Evolutionary conservation across 2,888 invertebrate genomes (phyloP), one percentile per base, ranked within the genome.

Genomic region (Galeopsomyia nigrocyanea): DNA sequence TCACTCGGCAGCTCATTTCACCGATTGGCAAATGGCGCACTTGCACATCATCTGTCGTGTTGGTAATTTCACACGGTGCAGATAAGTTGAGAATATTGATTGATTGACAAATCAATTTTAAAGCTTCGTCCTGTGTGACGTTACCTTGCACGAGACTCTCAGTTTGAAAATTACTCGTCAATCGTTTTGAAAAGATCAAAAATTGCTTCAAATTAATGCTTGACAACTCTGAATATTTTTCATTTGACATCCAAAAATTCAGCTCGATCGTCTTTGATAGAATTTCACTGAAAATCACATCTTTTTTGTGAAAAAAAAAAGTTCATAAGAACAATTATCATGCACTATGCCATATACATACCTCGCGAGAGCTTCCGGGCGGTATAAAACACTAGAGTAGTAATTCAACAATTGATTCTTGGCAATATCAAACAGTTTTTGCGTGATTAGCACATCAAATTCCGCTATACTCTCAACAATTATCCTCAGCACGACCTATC

Each of bases 71-170:
- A n/a, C n/a, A n/a, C n/a, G n/a, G n/a, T n/a, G n/a, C n/a, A n/a
- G n/a, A n/a, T n/a, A n/a, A n/a, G n/a, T n/a, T n/a, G 14, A 95
- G 86, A 19, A 88, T 89, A 0, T 87, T 81, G 0, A 90, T 81
- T 21, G 92, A 89, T 0, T 88, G 88, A 64, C 90, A 88, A 14
- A 91, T 88, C 67, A 92, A 90, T 61, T 87, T 85, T 26, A 91
- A 85, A 0, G 92, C 93, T 9, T 90, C 87, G 61, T 90, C 87
- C 87, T 90, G 88, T 1, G 88, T 88, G 19, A 95, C 86, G 85
- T 97, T 97, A n/a, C 96, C 96, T 86, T 95, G 95, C 66, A 95
- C 90, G 56, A 96, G 87, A 5, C 90, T 89, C 87, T 95, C 92
- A 26, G 94, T 86, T 80, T 92, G 93, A 71, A 95, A 82, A 66